phyloP scores from a whole-genome alignment of 2,113 vertebrate species.

The Vidua macroura region DNA sequence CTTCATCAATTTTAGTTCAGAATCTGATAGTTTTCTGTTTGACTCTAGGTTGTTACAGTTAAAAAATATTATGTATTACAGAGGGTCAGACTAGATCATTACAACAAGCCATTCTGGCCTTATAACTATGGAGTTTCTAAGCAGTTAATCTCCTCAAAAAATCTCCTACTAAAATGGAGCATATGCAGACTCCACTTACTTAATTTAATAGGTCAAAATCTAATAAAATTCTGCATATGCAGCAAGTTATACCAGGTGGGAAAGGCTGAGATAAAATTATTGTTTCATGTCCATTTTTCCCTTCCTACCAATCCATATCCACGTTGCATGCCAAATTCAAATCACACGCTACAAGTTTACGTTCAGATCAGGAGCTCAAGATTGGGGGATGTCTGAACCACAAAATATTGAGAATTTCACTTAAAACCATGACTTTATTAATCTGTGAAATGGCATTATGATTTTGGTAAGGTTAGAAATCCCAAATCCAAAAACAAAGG shows the following conservation, averaged over 20 bases:
- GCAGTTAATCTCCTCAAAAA: slow-evolving; percentile 31
- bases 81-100: background rate
- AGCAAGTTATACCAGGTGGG: background rate
- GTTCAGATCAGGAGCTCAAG: background rate
- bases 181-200: background rate
- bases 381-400: background rate
- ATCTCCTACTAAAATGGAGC: background rate
- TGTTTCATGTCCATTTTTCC: background rate
- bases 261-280: background rate
- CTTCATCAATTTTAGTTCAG: background rate
- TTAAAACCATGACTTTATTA: background rate
- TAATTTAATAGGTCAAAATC: slow-evolving; percentile 6
- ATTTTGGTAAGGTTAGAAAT: background rate
- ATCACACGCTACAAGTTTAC: background rate
- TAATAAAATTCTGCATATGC: slow-evolving; percentile 18
- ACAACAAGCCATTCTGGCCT: background rate
- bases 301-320: background rate
- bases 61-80: background rate
- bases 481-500: background rate
- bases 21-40: background rate
- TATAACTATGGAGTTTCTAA: background rate
- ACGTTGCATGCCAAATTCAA: background rate
- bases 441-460: background rate
- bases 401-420: background rate
- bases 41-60: background rate